Evolutionary conservation across 2,888 invertebrate species (phyloP), one percentile per base, ranked within the genome.

Genomic region (Opisthograptis luteolata): DNA sequence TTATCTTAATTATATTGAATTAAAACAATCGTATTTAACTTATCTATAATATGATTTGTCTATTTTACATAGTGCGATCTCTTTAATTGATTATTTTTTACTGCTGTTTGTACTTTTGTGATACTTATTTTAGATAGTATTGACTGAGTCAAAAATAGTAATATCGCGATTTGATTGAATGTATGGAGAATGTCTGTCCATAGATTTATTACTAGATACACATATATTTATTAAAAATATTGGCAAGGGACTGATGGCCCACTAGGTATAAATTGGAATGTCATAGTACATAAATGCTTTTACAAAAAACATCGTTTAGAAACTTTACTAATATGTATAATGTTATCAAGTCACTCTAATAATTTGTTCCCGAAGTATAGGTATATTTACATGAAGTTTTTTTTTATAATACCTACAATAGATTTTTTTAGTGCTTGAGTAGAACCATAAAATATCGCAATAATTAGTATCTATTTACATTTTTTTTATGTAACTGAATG

Each of bases 261-360:
- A 50, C 66, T 72, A 49, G 65, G 64, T 76, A 79, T 53, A 74
- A 69, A 77, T 64, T 85, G 87, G 87, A 87, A 87, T 87, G 86
- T 86, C 54, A 62, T 72, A 62, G 60, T 58, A 53, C 40, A 67
- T 84, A 86, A 84, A 85, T 84, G 84, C 84, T 72, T 67, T 63
- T 76, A 73, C 68, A 76, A 74, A 73, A 73, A 70, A 68, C 68
- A 67, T 55, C 58, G 60, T 30, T 41, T 66, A 70, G 60, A 73
- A 73, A 72, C 58, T 58, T 62, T 51, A 51, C 58, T 60, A 61
- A 62, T 62, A 69, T 31, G 25, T 40, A 25, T 73, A 70, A 62
- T 58, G 65, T 62, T 73, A 70, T 65, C 69, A 76, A 79, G 75
- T 78, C 70, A 76, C 70, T 67, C 67, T 71, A 63, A 67, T 62